Base-by-base conservation (phyloP, 1,140 invertebrate genomes). In the Littorina saxatilis region DNA sequence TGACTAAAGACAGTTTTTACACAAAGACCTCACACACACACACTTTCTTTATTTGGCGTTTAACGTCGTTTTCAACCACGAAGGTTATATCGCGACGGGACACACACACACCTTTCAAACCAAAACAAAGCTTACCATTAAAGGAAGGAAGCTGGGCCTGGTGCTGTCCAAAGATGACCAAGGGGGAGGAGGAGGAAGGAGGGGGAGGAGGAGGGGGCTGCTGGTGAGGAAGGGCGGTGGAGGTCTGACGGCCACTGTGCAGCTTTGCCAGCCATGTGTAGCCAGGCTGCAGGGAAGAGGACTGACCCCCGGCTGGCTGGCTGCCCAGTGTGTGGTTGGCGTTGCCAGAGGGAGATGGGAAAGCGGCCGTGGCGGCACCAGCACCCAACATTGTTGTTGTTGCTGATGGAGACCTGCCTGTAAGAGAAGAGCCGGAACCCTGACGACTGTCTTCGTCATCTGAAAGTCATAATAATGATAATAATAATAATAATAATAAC, bases 111-210 rank as follows among this genome's bases (percentile, higher is more conserved):
- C n/a, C n/a, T n/a, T n/a, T n/a, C n/a, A n/a, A n/a, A n/a, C n/a
- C n/a, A n/a, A n/a, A n/a, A n/a, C n/a, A n/a, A n/a, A n/a, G 32
- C 66, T 68, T 17, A 68, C 66, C 66, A 68, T 66, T 66, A n/a
- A n/a, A n/a, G 61, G 15, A 68, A 13, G 66, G 11, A 29, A 23
- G 35, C 9, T 29, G 66, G 13, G 35, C 17, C 29, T 35, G 35
- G 13, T 39, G 35, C 9, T 58, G n/a, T n/a, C n/a, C n/a, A n/a
- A n/a, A n/a, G 55, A 20, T 58, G 55, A 2, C 20, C 13, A 76
- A 76, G 17, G 40, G 29, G 3, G 74, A 37, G n/a, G 74, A 55
- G 43, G 72, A 75, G 43, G 74, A 35, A n/a, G 35, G 74, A 11
- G 35, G 74, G 1, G 13, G 72, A 27, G 50, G 72, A 5, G 40